These are phyloP conservation scores for Panthera uncia DNA, from an alignment of 2,113 vertebrate genomes.

Conservation along the genomic window DNA sequence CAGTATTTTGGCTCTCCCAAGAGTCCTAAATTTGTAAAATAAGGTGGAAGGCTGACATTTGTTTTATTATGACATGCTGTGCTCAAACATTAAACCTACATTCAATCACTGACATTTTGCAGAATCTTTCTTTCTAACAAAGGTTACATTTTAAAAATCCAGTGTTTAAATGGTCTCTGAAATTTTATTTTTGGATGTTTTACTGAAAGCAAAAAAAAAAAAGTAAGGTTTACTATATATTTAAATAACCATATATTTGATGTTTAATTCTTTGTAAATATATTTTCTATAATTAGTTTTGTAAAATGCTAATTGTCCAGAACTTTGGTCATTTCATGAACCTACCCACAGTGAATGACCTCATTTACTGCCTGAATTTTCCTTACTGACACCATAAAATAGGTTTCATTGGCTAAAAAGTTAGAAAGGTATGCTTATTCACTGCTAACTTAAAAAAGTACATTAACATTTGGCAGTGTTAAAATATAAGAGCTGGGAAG, in stretches of 20 bases:
- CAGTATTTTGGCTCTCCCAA: constrained; percentile 50
- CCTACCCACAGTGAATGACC: background rate
- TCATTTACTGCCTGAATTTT: constrained; percentile 29
- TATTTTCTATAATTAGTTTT: constrained; percentile 39
- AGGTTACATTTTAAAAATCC: constrained; percentile 82
- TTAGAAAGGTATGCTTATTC: background rate
- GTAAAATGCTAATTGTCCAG: background rate
- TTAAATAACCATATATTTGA: constrained; percentile 4
- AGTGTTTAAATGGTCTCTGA: constrained; percentile 59
- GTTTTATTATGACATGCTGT: constrained; percentile 66
- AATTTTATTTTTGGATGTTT: constrained; percentile 81
- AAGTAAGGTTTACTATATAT: constrained; percentile 36
- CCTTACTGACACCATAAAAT: constrained; percentile 17
- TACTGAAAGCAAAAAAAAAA: constrained; percentile 79
- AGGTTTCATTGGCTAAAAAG: background rate
- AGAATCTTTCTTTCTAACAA: constrained; percentile 80
- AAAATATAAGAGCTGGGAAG: background rate
- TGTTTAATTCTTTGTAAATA: background rate
- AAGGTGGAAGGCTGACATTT: constrained; percentile 57
- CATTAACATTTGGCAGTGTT: constrained; percentile 34
- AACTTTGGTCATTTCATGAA: constrained; percentile 24
- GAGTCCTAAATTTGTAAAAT: constrained; percentile 40
- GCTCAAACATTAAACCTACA: constrained; percentile 65
- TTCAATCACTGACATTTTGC: constrained; percentile 67
- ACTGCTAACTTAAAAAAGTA: constrained; percentile 45